Evolutionary conservation across 2,797 vertebrate species (phyloP), one percentile per base, ranked within the genome.

Genomic region (Sebastes minor): DNA sequence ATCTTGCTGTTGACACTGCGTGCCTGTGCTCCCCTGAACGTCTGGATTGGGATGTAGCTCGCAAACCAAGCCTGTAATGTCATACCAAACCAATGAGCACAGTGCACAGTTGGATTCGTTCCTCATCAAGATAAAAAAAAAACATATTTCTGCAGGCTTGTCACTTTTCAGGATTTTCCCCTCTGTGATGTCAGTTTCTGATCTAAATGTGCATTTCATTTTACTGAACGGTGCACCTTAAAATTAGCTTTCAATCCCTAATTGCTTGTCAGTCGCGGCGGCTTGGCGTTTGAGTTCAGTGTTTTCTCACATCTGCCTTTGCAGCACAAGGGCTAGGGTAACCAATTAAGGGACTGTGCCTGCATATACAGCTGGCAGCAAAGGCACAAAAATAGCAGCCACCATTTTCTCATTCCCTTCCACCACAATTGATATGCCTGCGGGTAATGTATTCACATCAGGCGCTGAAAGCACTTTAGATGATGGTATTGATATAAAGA

Each of bases 401-500:
- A 56, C 20, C 61, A 33, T 88, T 79, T 86, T 78, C 86, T 83
- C 77, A 64, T 88, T 87, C 71, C 64, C 68, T 64, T 68, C 65
- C 63, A 71, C 68, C 52, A 25, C 78, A 81, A 60, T 53, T 85
- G 82, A 86, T 86, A 75, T 22, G 68, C 30, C 81, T 59, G 69
- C 42, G 9, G 72, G 80, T 91, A 81, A 88, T 86, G 75, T 81
- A 82, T 87, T 90, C 88, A 86, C 83, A 88, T 81, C 65, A 82
- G 82, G 66, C 28, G 1, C 84, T 78, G 28, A 84, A 71, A 88
- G 88, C 86, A 85, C 88, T 90, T 88, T 66, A 83, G 80, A 84
- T 89, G 84, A 80, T 80, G 65, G 78, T 65, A 81, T 80, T 74
- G 76, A 92, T 91, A 88, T 88, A 74, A 84, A 89, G 74, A 74